Conservation (phyloP, 2,113 vertebrate species). For the Hystrix cristata region DNA sequence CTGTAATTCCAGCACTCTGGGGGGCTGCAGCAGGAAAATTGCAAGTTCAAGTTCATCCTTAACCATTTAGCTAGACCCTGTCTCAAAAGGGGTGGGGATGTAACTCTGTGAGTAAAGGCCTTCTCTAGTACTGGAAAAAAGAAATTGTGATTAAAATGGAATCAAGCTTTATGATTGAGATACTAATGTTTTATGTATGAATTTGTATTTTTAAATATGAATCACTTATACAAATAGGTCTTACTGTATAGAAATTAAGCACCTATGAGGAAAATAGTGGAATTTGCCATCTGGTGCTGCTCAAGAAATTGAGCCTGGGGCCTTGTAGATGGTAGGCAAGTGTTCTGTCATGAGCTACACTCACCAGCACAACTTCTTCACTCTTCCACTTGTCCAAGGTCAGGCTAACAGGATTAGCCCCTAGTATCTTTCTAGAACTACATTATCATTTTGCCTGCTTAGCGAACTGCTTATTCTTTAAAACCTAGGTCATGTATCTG, state of each 20-base stretch:
- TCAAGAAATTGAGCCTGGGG: not conserved
- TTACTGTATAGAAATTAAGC: not conserved
- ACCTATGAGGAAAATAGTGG: not conserved
- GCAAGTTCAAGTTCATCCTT: not conserved
- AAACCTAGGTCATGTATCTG: not conserved
- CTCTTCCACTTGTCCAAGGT: not conserved
- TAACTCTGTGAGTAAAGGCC: not conserved
- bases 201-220: slow-evolving; percentile 41
- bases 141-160: slow-evolving; percentile 18
- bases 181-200: slow-evolving; percentile 25
- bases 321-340: not conserved
- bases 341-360: not conserved
- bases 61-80: not conserved
- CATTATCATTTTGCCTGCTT: not conserved
- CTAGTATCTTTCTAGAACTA: not conserved
- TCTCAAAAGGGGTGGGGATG: not conserved
- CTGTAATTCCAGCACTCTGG: not conserved
- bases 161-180: not conserved
- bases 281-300: not conserved
- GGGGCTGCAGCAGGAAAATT: not conserved
- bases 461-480: not conserved
- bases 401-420: not conserved
- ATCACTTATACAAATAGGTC: not conserved
- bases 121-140: not conserved
- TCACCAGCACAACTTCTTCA: not conserved